phyloP scores from a whole-genome alignment of 2,113 vertebrate genomes.

The Entosphenus tridentatus region DNA sequence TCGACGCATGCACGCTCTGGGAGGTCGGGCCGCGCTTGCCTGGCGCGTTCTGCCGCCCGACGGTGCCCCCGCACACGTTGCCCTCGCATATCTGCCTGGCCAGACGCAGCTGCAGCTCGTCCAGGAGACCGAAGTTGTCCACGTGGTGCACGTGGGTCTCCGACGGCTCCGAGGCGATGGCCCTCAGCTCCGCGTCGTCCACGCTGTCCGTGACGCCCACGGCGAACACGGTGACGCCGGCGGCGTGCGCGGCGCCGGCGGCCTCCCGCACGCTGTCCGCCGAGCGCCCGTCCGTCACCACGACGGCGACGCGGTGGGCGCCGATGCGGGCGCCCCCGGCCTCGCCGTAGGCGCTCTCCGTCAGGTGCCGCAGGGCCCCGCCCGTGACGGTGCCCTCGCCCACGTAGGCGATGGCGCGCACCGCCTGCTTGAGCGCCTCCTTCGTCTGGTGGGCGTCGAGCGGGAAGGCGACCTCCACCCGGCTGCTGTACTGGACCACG shows the following conservation, averaged over 20 bases:
- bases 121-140: conserved; percentile 73
- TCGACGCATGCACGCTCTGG: too few relatives aligned
- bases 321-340: conserved; percentile 42
- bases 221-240: conserved; percentile 72
- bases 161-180: conserved; percentile 65
- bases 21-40: not conserved
- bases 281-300: conserved; percentile 75
- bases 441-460: conserved; percentile 38
- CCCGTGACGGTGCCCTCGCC: conserved; percentile 95
- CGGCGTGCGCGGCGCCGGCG: conserved; percentile 45
- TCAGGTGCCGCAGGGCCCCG: conserved; percentile 66
- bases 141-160: conserved; percentile 86
- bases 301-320: conserved; percentile 40
- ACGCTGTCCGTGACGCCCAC: conserved; percentile 64
- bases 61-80: not conserved
- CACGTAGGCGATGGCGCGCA: conserved; percentile 54
- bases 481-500: conserved; percentile 88
- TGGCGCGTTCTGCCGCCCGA: conserved; percentile 1
- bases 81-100: not conserved
- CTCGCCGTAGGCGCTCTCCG: conserved; percentile 52
- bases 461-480: conserved; percentile 75
- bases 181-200: conserved; percentile 60
- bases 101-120: conserved; percentile 36
- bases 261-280: conserved; percentile 81
- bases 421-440: conserved; percentile 46